Evolutionary conservation across 2,797 vertebrate species (phyloP).

Genomic region (Bufotes viridis): DNA sequence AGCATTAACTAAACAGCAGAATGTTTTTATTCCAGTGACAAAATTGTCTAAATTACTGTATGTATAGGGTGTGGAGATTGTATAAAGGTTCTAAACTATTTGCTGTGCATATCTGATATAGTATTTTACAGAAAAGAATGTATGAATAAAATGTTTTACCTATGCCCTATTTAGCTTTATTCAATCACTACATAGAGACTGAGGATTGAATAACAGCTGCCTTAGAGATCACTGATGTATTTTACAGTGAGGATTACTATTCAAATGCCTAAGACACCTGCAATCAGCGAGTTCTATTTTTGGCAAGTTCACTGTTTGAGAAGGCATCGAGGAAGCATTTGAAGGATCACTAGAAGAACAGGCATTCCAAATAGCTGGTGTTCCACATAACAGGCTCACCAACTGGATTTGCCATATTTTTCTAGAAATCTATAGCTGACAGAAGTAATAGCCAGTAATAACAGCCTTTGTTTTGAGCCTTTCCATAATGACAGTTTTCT

Average conservation of each 20-base stretch:
- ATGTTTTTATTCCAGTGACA: background rate
- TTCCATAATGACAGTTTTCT: background rate
- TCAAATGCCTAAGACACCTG: constrained; percentile 20
- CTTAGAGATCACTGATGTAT: background rate
- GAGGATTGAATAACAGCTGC: constrained; percentile 5
- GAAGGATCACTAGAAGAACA: constrained; percentile 25
- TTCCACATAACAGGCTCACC: constrained; percentile 2
- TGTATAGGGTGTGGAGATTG: background rate
- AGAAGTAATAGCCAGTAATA: constrained; percentile 3
- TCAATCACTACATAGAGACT: background rate
- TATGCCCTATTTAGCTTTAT: background rate
- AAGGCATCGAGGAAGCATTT: constrained; percentile 15
- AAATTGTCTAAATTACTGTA: background rate
- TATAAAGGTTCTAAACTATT: background rate
- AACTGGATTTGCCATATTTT: constrained; percentile 1
- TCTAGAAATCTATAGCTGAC: background rate
- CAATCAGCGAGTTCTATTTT: constrained; percentile 31
- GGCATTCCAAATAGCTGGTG: constrained; percentile 9
- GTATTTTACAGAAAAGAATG: background rate
- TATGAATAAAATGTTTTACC: background rate
- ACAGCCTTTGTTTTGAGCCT: background rate
- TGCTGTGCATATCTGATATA: background rate
- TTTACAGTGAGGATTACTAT: constrained; percentile 4
- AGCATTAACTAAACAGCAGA: background rate
- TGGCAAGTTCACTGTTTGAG: constrained; percentile 2